These are phyloP conservation scores for Styela clava DNA, from an alignment of 23 tunicate species.

Conservation along the genomic window DNA sequence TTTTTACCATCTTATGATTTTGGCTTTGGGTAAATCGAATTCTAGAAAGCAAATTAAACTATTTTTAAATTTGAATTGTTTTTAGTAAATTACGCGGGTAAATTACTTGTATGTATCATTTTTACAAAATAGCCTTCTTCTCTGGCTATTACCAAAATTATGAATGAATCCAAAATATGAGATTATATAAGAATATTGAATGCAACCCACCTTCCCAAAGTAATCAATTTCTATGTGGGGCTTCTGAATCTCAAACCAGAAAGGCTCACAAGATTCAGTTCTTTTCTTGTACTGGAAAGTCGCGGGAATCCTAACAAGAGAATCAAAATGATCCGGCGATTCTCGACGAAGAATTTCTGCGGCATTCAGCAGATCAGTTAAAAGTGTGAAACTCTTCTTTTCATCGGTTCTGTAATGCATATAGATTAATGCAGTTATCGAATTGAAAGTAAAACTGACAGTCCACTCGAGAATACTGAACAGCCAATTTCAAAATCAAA, in stretches of 20 bases:
- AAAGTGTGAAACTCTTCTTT: not conserved
- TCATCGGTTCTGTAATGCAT: not conserved
- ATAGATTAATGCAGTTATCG: not conserved
- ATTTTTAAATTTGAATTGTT: no score
- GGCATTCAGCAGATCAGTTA: not conserved
- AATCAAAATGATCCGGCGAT: not conserved
- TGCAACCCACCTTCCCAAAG: conserved; percentile 13
- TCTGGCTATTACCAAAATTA: no score
- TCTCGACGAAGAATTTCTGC: conserved; percentile 7
- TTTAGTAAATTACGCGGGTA: no score
- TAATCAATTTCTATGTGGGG: conserved; percentile 7
- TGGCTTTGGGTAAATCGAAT: no score
- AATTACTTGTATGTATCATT: no score
- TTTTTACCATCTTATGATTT: no score
- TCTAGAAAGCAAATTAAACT: no score
- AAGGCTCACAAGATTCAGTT: not conserved
- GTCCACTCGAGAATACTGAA: not conserved
- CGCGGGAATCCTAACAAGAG: not conserved
- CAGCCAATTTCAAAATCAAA: no score
- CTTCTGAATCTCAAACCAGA: not conserved
- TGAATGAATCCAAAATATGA: no score
- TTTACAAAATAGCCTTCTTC: no score
- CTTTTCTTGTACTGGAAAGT: not conserved
- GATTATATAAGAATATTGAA: no score
- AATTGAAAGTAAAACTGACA: not conserved